Percentiles rank a stretch among this genome's conserved stretches.
Evolutionary conservation across 2,797 vertebrate genomes (phyloP).

Genomic region (Artibeus jamaicensis): DNA sequence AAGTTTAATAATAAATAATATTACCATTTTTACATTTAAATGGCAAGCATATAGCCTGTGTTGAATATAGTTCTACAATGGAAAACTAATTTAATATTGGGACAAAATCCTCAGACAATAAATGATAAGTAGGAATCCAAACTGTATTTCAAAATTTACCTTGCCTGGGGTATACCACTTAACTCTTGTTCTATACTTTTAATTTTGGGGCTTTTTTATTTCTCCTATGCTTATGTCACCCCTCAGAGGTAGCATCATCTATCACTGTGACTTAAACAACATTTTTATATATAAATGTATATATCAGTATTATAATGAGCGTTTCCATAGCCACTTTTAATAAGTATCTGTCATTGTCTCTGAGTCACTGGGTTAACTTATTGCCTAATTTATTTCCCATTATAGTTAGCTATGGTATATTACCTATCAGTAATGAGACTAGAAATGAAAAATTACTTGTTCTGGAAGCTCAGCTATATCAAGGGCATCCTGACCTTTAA

Average conservation of each 20-base stretch:
- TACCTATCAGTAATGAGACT: not conserved
- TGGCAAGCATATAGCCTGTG: not conserved
- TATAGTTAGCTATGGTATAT: not conserved
- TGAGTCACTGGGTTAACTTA: not conserved
- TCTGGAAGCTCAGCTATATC: not conserved
- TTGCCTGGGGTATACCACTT: not conserved
- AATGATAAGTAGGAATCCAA: not conserved
- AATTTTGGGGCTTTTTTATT: not conserved
- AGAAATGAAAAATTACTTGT: slow-evolving; percentile 24
- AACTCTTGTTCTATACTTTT: not conserved
- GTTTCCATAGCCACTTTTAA: not conserved
- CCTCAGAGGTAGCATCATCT: not conserved
- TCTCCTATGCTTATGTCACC: not conserved
- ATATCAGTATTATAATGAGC: not conserved
- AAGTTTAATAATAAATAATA: not conserved
- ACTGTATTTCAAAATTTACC: not conserved
- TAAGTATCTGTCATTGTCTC: not conserved
- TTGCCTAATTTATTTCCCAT: slow-evolving; percentile 35
- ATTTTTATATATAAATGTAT: not conserved
- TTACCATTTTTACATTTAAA: not conserved
- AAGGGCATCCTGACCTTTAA: not conserved
- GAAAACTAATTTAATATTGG: not conserved
- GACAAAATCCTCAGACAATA: not conserved
- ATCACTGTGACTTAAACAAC: not conserved
- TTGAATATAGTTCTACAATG: not conserved